Evolutionary conservation across 2,888 invertebrate genomes (phyloP).

Genomic region (Erebia aethiops): DNA sequence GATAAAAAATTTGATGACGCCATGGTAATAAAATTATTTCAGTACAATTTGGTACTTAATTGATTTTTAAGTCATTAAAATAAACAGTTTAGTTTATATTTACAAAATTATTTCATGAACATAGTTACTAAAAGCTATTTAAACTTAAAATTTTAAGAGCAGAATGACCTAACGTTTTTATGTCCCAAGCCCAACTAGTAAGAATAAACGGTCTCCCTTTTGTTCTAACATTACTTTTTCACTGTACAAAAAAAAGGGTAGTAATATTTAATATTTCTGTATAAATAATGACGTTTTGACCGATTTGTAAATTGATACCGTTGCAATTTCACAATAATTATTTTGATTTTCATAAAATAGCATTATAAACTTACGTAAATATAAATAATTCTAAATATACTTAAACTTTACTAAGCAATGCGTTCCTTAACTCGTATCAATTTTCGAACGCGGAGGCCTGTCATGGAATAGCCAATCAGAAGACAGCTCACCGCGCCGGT

Average conservation of each 20-base stretch:
- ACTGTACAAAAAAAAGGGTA: not conserved
- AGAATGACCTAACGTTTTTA: conserved; percentile 51
- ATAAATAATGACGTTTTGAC: not conserved
- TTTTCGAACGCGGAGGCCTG: conserved; percentile 52
- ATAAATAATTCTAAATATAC: too few relatives aligned
- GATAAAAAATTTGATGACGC: conserved; percentile 68
- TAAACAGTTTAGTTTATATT: conserved; percentile 44
- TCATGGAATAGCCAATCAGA: conserved; percentile 60
- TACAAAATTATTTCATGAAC: conserved; percentile 51
- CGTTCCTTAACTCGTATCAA: conserved; percentile 2
- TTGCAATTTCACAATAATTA: not conserved
- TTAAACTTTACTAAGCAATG: not conserved
- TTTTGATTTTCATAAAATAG: too few relatives aligned
- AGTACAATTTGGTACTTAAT: not conserved
- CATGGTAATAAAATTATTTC: conserved; percentile 49
- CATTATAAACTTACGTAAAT: too few relatives aligned
- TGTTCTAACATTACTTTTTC: not conserved
- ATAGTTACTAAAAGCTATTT: conserved; percentile 50
- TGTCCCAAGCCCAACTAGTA: conserved; percentile 56
- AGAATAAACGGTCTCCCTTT: not conserved
- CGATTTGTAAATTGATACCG: not conserved
- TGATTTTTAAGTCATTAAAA: conserved; percentile 32
- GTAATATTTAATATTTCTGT: not conserved
- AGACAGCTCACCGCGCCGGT: conserved; percentile 44
- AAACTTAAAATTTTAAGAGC: conserved; percentile 45